Base-by-base conservation (phyloP, 2,113 vertebrate genomes). In the Rhombomys opimus region DNA sequence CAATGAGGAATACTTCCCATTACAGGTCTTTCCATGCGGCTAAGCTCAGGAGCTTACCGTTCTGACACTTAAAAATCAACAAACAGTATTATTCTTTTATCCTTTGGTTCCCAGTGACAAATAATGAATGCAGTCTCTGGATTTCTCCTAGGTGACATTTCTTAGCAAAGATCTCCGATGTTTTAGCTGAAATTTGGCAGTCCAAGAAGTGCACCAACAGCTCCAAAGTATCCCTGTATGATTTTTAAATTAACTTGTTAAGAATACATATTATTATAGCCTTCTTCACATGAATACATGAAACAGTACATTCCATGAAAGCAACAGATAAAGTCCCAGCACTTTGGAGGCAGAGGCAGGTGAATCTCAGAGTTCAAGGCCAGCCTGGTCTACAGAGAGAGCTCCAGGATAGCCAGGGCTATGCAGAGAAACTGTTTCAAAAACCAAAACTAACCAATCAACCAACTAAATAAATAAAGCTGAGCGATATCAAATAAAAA, bases 181-280 rank as follows among this genome's bases (percentile, higher is more conserved):
- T 65, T 96, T 98, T 96, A 99, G 97, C 99, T 99, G 98, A 99
- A 99, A 98, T 99, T 99, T 97, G 99, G 98, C 97, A 99, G 98
- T 84, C 99, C 99, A 52, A 99, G 98, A 95, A 99, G 99, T 95
- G 99, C 99, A 97, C 99, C 99, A 72, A 99, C 99, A 80, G 99
- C 99, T 98, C 99, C 99, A 63, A 99, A 99, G 97, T 99, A 99
- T 23, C 99, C 99, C 99, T 99, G 98, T 89, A 77, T 17, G 87
- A 95, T 89, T 97, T 95, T 92, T 59, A 93, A 85, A 87, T 61
- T 57, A 76, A 84, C 27, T 94, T 93, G n/a, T 57, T 63, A 89
- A 82, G 63, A 89, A 89, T 4, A 22, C 35, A 41, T 63, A 46
- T 75, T 88, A 87, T 81, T 46, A 76, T 30, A 63, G 13, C 10